Evolutionary conservation across 2,888 invertebrate genomes (phyloP).

Genomic region (Leistus spinibarbis): DNA sequence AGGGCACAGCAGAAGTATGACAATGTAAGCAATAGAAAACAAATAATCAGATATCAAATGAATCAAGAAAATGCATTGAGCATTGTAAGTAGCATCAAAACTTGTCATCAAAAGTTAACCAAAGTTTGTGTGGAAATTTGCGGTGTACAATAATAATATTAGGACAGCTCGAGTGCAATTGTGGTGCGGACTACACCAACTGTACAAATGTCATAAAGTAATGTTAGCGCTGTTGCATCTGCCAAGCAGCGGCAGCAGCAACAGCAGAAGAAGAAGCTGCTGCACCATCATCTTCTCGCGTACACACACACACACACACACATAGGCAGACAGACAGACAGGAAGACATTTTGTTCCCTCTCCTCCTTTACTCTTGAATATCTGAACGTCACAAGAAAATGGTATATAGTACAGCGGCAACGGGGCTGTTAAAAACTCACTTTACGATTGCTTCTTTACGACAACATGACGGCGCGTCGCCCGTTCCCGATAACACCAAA

Average conservation of each 20-base stretch:
- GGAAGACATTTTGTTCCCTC: not conserved
- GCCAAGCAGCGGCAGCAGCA: not conserved
- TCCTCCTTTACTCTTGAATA: not conserved
- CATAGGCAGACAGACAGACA: too few species aligned
- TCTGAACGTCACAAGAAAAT: not conserved
- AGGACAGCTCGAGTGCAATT: not conserved
- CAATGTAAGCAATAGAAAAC: too few species aligned
- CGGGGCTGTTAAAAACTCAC: not conserved
- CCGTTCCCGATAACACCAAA: not conserved
- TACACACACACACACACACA: too few species aligned
- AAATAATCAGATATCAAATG: too few species aligned
- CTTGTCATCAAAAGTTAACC: not conserved
- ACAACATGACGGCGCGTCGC: not conserved
- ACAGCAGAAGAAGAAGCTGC: not conserved
- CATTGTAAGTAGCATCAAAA: too few species aligned
- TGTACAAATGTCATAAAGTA: slow-evolving; percentile 24
- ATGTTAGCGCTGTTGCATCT: slow-evolving; percentile 11
- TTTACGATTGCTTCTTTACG: slow-evolving; percentile 10
- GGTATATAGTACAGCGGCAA: not conserved
- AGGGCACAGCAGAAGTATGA: too few species aligned
- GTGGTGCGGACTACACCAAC: not conserved
- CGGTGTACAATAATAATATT: not conserved
- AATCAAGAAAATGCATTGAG: not conserved
- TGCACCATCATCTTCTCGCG: not conserved
- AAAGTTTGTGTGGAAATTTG: not conserved